Evolutionary conservation across 2,797 vertebrate genomes (phyloP), one percentile per base, ranked within the genome.

Genomic region (Coranthus polyacanthus): DNA sequence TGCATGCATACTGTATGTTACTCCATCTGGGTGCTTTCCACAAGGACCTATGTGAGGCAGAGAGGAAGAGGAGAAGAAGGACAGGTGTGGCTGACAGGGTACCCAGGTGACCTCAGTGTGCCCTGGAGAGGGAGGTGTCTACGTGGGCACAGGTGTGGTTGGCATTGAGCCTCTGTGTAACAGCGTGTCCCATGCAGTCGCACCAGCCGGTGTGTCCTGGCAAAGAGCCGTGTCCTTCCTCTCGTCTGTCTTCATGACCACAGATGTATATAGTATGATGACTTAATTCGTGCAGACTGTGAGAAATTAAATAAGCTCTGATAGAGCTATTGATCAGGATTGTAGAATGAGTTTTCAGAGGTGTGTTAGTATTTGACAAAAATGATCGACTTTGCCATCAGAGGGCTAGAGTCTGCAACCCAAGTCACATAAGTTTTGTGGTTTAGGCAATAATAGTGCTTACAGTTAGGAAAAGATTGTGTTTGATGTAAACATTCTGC

Each of bases 131-230:
- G 26, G 46, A n/a, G 72, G 72, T 50, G 65, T 65, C 81, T 66
- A 32, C 68, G 79, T 71, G 84, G 81, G 80, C 82, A 77, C 88
- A 92, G 87, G 88, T 92, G 92, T 80, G 83, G 61, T 75, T 89
- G 85, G 86, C 74, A 86, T 66, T 22, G 65, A 80, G 81, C 79
- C 79, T 81, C 76, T 68, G 82, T 75, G 68, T 67, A 75, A 75
- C 80, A 74, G 82, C n/a, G 69, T 67, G 81, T 82, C 79, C 46
- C 82, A 87, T 77, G 83, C 79, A 67, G 85, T 67, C 81, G 83
- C 78, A 71, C 83, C 87, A 90, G 88, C 84, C 81, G 85, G 89
- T 54, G 54, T 51, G 73, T 45, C 85, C 85, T 91, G 86, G 90
- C 89, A 89, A 61, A 58, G 59, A 75, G 84, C 81, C 75, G 72